Percentiles rank a stretch among this genome's conserved stretches.
Conservation (phyloP, 1,140 invertebrate species). For the Harpegnathos saltator region DNA sequence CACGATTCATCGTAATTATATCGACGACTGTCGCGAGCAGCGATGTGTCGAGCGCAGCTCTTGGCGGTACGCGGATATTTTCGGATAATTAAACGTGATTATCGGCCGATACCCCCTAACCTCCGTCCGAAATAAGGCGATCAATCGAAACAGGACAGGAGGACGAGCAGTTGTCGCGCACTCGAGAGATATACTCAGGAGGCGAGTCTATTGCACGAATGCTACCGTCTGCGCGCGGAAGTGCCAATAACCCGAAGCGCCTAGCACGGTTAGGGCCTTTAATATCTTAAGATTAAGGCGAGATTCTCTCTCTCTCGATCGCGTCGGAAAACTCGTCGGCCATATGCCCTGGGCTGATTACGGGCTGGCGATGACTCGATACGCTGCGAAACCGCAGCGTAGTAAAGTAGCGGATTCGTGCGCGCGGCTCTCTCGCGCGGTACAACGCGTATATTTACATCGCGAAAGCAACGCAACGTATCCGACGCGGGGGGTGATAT, state of each 20-base stretch:
- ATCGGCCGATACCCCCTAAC: too few species aligned
- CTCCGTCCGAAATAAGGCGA: not conserved
- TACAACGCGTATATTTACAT: conserved; percentile 28
- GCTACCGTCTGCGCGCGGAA: conserved; percentile 5
- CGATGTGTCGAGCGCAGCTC: too few species aligned
- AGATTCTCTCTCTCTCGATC: not conserved
- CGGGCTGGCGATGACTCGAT: not conserved
- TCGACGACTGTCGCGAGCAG: too few species aligned
- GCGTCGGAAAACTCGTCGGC: not conserved
- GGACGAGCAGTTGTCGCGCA: not conserved
- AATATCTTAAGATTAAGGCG: not conserved
- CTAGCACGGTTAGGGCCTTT: not conserved
- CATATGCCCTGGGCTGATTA: not conserved
- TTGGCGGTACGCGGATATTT: too few species aligned
- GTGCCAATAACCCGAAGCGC: conserved; percentile 36
- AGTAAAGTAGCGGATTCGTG: conserved; percentile 13
- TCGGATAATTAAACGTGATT: too few species aligned
- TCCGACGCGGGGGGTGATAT: not conserved
- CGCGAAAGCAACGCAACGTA: not conserved
- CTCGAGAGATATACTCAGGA: not conserved
- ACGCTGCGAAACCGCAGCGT: not conserved
- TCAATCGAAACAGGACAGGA: not conserved
- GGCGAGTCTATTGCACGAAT: conserved; percentile 42
- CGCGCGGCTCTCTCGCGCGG: not conserved
- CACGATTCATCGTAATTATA: too few species aligned